phyloP scores from a whole-genome alignment of 2,797 vertebrate species.

The Ptychadena robeensis region DNA sequence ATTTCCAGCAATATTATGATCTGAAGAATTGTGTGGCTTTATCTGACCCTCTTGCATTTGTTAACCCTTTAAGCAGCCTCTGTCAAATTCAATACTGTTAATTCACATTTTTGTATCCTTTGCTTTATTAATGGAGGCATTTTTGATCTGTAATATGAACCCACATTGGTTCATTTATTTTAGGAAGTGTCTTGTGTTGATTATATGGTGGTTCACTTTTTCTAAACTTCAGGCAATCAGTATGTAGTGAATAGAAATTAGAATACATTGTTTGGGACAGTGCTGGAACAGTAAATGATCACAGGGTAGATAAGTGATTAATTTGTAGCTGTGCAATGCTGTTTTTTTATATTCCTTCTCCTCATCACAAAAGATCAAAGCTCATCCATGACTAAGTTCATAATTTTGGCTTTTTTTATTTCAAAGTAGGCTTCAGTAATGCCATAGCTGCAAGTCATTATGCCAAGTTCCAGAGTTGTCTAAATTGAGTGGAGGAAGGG shows the following conservation, averaged over 20 bases:
- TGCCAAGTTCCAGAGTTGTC: not conserved
- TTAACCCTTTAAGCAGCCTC: conserved; percentile 17
- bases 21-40: not conserved
- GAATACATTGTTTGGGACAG: too few relatives aligned
- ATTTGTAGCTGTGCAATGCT: too few relatives aligned
- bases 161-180: too few relatives aligned
- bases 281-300: too few relatives aligned
- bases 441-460: not conserved
- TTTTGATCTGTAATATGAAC: not conserved
- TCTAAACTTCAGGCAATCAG: not conserved
- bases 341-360: too few relatives aligned
- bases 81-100: conserved; percentile 50
- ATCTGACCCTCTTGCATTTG: conserved; percentile 26
- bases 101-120: not conserved
- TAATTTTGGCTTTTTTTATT: too few relatives aligned
- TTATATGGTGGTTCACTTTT: not conserved
- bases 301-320: too few relatives aligned
- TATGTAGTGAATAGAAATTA: not conserved
- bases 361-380: too few relatives aligned
- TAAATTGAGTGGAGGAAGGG: too few relatives aligned
- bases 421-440: too few relatives aligned
- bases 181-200: too few relatives aligned
- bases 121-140: not conserved
- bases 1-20: conserved; percentile 7
- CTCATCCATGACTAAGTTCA: too few relatives aligned